Percentiles rank a stretch among this genome's conserved stretches.
phyloP scores from a whole-genome alignment of 2,797 vertebrate species.

The Hydrocynus forskahlii region DNA sequence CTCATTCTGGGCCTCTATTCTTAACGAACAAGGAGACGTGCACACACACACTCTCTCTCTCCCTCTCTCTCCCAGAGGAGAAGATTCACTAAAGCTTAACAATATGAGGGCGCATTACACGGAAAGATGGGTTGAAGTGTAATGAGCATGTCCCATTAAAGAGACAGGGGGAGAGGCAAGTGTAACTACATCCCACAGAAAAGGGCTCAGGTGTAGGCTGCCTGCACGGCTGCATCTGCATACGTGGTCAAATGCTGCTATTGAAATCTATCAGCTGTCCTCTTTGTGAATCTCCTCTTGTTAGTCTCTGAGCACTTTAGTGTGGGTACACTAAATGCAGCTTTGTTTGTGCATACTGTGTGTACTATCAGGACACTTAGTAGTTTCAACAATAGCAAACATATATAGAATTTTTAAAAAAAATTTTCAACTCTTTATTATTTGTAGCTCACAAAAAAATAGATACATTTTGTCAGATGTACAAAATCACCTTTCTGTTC shows the following conservation, averaged over 20 bases:
- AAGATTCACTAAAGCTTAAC: constrained; percentile 17
- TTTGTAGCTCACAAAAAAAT: too few species aligned
- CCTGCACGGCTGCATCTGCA: constrained; percentile 18
- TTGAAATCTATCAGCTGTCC: constrained; percentile 39
- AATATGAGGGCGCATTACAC: constrained; percentile 9
- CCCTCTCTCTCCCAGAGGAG: not conserved
- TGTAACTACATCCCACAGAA: constrained; percentile 40
- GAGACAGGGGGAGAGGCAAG: constrained; percentile 19
- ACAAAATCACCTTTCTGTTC: too few species aligned
- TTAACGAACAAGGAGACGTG: not conserved
- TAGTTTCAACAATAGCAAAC: too few species aligned
- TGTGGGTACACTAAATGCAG: not conserved
- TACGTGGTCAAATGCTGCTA: constrained; percentile 1
- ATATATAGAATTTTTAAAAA: too few species aligned
- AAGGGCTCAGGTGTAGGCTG: constrained; percentile 52
- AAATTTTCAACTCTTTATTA: too few species aligned
- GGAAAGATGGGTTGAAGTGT: constrained; percentile 15
- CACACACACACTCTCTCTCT: not conserved
- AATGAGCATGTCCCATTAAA: constrained; percentile 23
- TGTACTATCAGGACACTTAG: too few species aligned
- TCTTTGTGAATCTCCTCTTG: not conserved
- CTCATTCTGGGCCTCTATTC: not conserved
- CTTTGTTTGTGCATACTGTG: not conserved
- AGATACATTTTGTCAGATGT: too few species aligned
- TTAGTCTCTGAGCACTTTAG: constrained; percentile 11